Conservation (phyloP, 2,113 vertebrate genomes). For the Semnornis frantzii region DNA sequence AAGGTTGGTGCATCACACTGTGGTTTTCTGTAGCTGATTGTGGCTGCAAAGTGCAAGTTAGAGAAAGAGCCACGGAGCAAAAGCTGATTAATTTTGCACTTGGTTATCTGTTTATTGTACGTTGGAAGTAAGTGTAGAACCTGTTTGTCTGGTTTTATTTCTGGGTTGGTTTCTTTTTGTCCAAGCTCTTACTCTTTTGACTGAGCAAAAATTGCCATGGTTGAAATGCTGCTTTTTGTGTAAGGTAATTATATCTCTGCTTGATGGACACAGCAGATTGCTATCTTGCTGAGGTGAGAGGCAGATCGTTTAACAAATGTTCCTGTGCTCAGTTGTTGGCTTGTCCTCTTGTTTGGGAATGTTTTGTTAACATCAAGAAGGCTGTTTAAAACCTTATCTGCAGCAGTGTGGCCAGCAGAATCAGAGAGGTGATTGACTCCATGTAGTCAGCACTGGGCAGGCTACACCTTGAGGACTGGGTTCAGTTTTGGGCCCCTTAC, state of each 20-base stretch:
- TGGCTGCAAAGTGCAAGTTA: slow-evolving; percentile 7
- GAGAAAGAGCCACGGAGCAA: not conserved
- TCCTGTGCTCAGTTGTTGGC: not conserved
- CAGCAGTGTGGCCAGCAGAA: too few species aligned
- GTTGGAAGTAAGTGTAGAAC: slow-evolving; percentile 19
- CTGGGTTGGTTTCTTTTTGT: not conserved
- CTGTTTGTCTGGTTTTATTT: slow-evolving; percentile 52
- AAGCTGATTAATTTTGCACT: slow-evolving; percentile 18
- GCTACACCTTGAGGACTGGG: too few species aligned
- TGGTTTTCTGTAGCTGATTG: not conserved
- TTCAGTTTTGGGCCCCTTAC: too few species aligned
- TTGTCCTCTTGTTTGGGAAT: not conserved
- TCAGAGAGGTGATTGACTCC: too few species aligned
- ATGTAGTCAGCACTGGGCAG: too few species aligned
- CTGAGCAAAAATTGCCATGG: not conserved
- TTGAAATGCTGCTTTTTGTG: slow-evolving; percentile 38
- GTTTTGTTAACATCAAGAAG: not conserved
- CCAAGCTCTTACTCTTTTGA: not conserved
- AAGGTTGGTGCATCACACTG: not conserved
- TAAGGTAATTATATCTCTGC: slow-evolving; percentile 9
- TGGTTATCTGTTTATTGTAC: not conserved
- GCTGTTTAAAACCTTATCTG: not conserved
- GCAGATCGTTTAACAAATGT: slow-evolving; percentile 23
- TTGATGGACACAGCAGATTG: not conserved
- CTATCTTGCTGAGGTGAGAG: not conserved